Evolutionary conservation across 1,140 invertebrate species (phyloP), one percentile per base, ranked within the genome.

Genomic region (Augochlora pura): DNA sequence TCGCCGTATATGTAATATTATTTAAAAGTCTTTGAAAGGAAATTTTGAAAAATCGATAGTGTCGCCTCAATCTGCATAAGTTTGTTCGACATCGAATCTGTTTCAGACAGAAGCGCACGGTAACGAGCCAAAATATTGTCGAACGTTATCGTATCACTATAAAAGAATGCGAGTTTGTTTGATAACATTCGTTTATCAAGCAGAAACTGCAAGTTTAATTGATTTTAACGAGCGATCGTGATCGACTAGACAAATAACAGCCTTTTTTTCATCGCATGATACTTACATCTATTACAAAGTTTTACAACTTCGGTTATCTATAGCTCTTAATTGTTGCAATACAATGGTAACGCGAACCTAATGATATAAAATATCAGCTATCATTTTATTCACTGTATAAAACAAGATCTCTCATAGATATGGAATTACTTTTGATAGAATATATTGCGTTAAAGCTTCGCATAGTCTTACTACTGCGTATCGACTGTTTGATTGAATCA

Each of bases 61-160:
- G 27, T 9, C 21, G 74, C 74, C 66, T 70, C 66, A 77, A 49
- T 39, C 57, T 70, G 32, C 57, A 70, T 70, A 52, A 52, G 49
- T 46, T 46, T 12, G 65, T 21, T 49, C 7, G 2, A 57, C 2
- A n/a, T 27, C 39, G 23, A 57, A 67, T 67, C 21, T 12, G 9
- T 67, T 46, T 10, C 39, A 1, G 18, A 65, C 1, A 23, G n/a
- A 42, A 57, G 5, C 25, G 14, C 60, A 62, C 21, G 54, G 63
- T 67, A 68, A 76, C 64, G 52, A 67, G 73, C 64, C 64, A 76
- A 76, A 69, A 76, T 76, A 76, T 76, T 69, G 65, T 68, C 54
- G 38, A 68, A 68, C 27, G 67, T 49, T 54, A 12, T 52, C 8
- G 16, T 57, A 57, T 59, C 54, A 68, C 52, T 25, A 38, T 67